Conservation (phyloP, 2,113 vertebrate genomes). For the Jacana jacana region DNA sequence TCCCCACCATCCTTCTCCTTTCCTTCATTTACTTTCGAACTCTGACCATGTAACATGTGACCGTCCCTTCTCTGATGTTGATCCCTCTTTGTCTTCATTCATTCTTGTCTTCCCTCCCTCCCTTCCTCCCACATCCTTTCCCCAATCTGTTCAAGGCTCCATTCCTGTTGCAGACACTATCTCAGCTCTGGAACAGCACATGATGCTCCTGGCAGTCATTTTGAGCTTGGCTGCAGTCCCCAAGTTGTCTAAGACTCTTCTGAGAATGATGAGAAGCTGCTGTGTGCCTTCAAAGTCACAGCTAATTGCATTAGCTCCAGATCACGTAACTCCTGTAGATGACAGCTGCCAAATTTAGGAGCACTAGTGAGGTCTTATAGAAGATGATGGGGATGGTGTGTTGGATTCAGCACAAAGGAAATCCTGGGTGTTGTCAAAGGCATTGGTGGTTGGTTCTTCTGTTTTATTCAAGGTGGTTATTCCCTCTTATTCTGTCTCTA, state of each 20-base stretch:
- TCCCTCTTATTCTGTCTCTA: neutral
- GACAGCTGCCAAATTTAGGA: slow-evolving; percentile 63
- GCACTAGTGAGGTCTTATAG: neutral
- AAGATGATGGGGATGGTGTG: slow-evolving; percentile 14
- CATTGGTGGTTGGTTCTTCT: neutral
- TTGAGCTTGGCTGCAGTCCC: slow-evolving; percentile 57
- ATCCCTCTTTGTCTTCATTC: neutral
- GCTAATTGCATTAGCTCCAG: slow-evolving; percentile 59
- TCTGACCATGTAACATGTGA: neutral
- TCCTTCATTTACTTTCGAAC: neutral
- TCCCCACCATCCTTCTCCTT: neutral
- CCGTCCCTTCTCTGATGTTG: neutral
- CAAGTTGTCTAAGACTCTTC: slow-evolving; percentile 57
- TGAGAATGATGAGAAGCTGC: slow-evolving; percentile 62
- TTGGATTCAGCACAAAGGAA: slow-evolving; percentile 34
- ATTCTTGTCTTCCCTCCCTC: neutral
- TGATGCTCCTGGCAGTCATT: slow-evolving; percentile 50
- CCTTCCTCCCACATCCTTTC: neutral
- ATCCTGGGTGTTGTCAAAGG: neutral
- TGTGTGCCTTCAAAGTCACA: slow-evolving; percentile 62
- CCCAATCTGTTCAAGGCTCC: slow-evolving; percentile 30
- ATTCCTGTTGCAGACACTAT: neutral
- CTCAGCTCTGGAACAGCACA: slow-evolving; percentile 52
- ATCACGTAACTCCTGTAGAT: slow-evolving; percentile 45
- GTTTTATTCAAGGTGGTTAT: neutral